Conservation (phyloP, 2,113 vertebrate species). For the Stictonetta naevosa region DNA sequence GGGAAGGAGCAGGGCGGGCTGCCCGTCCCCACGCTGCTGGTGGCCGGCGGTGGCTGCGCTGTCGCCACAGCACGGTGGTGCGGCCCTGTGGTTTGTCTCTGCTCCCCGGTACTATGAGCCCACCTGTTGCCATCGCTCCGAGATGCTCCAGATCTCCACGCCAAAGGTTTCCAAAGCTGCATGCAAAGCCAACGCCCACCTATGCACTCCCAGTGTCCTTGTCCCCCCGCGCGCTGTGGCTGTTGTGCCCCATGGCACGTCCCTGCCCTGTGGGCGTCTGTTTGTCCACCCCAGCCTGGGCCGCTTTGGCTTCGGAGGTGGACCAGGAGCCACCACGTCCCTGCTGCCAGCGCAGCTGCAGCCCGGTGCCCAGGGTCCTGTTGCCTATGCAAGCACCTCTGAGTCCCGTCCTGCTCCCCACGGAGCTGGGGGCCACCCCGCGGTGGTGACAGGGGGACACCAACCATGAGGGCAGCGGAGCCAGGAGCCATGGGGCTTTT, state of each 20-base stretch:
- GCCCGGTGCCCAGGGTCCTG: background rate
- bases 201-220: background rate
- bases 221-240: background rate
- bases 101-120: background rate
- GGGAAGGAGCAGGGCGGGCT: background rate
- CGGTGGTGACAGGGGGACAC: background rate
- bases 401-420: background rate
- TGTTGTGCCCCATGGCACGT: background rate
- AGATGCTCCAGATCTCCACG: background rate
- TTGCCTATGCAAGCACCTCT: constrained; percentile 48
- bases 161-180: constrained; percentile 57
- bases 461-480: background rate
- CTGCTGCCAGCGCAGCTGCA: background rate
- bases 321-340: background rate
- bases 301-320: fast-evolving
- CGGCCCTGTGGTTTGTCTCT: background rate
- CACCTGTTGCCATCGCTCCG: background rate
- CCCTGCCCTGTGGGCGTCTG: background rate
- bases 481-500: background rate
- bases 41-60: background rate
- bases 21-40: too few relatives aligned
- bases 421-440: background rate
- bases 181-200: background rate
- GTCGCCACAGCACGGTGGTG: background rate
- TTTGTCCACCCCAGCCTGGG: background rate